These are phyloP conservation scores for Timema podura DNA, from an alignment of 2,888 invertebrate species.

Conservation along the genomic window DNA sequence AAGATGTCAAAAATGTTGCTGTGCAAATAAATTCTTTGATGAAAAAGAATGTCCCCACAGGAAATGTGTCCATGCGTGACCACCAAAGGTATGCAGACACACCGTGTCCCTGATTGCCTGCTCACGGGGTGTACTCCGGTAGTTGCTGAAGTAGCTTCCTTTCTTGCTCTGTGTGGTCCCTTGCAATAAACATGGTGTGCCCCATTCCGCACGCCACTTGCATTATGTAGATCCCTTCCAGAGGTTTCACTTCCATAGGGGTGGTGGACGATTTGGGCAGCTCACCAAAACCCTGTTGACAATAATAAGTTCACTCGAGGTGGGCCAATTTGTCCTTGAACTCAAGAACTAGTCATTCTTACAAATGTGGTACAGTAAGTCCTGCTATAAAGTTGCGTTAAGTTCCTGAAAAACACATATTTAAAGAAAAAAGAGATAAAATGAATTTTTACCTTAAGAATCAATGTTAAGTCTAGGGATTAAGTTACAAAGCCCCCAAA, in stretches of 20 bases:
- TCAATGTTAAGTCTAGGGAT: no score
- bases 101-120: not conserved
- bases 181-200: conserved; percentile 71
- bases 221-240: conserved; percentile 48
- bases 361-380: no score
- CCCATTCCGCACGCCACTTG: conserved; percentile 77
- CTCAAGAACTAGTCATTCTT: not conserved
- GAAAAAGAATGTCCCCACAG: no score
- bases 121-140: conserved; percentile 47
- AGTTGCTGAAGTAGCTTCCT: conserved; percentile 56
- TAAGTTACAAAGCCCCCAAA: no score
- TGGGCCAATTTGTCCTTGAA: not conserved
- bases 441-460: no score
- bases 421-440: no score
- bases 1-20: no score
- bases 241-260: conserved; percentile 74
- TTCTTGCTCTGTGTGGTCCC: conserved; percentile 61
- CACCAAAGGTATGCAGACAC: no score
- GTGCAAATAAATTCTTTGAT: no score
- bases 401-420: no score
- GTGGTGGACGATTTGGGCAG: conserved; percentile 80
- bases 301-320: conserved; percentile 6
- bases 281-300: conserved; percentile 76
- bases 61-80: no score
- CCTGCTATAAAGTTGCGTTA: no score